Percentiles rank a stretch among this genome's conserved stretches.
These are phyloP conservation scores for Leptopilina clavipes DNA, from an alignment of 1,140 invertebrate species.

Conservation along the genomic window DNA sequence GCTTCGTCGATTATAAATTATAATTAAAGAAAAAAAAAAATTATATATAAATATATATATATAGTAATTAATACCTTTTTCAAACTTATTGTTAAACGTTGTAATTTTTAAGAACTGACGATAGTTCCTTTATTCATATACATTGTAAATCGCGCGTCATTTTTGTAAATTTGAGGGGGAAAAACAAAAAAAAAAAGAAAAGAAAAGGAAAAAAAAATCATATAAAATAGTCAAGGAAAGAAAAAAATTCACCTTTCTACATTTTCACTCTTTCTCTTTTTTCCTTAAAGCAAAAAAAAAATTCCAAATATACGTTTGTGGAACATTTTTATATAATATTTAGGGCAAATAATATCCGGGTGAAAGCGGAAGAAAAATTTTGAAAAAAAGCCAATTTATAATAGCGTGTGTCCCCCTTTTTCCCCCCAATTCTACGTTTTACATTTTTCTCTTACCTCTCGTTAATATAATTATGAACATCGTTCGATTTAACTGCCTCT, in stretches of 20 bases:
- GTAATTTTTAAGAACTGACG: constrained; percentile 67
- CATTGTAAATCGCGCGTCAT: constrained; percentile 71
- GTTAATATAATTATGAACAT: constrained; percentile 62
- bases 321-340: not conserved
- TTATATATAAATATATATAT: too few relatives aligned
- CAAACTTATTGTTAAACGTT: constrained; percentile 59
- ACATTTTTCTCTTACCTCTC: constrained; percentile 53
- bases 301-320: too few relatives aligned
- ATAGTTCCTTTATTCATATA: constrained; percentile 71
- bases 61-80: constrained; percentile 42
- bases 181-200: too few relatives aligned
- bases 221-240: too few relatives aligned
- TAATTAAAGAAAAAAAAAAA: too few relatives aligned
- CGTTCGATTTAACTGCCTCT: constrained; percentile 65
- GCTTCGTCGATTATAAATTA: too few relatives aligned
- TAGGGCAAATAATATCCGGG: too few relatives aligned
- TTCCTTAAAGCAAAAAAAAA: too few relatives aligned
- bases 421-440: constrained; percentile 31
- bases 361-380: too few relatives aligned
- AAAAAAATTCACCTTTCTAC: not conserved
- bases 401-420: not conserved
- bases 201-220: too few relatives aligned
- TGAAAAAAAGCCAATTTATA: too few relatives aligned
- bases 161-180: too few relatives aligned
- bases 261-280: not conserved